Percentiles rank a stretch among this genome's conserved stretches.
Evolutionary conservation across 2,797 vertebrate species (phyloP).

Genomic region (Melanotaenia boesemani): DNA sequence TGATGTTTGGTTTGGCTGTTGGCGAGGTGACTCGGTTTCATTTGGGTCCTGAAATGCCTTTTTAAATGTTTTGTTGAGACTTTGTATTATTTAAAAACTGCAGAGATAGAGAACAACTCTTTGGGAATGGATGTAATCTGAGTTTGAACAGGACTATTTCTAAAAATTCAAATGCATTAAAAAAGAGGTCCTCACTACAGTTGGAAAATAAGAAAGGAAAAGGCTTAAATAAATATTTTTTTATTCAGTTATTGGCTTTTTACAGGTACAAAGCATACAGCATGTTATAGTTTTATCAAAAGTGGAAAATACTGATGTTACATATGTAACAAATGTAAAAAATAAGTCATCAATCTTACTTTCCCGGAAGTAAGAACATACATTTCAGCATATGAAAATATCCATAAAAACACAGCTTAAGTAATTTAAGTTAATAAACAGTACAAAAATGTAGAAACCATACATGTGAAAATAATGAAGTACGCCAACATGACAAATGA

Average conservation of each 20-base stretch:
- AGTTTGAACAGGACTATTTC: slow-evolving; percentile 32
- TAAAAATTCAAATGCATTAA: slow-evolving; percentile 27
- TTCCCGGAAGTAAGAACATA: slow-evolving; percentile 98
- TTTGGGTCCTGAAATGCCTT: slow-evolving; percentile 67
- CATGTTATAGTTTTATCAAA: slow-evolving; percentile 99
- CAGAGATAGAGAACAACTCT: slow-evolving; percentile 42
- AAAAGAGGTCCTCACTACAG: slow-evolving; percentile 8
- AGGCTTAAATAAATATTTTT: slow-evolving; percentile 98
- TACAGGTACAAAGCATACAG: slow-evolving; percentile 99
- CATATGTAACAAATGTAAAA: slow-evolving; percentile 99
- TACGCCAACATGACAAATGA: slow-evolving; percentile 71
- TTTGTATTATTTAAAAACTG: slow-evolving; percentile 68
- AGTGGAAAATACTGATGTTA: slow-evolving; percentile 99
- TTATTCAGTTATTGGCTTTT: slow-evolving; percentile 99
- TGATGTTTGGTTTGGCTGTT: slow-evolving; percentile 76
- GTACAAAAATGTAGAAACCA: slow-evolving; percentile 90
- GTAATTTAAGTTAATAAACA: slow-evolving; percentile 94
- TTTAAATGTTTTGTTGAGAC: slow-evolving; percentile 69
- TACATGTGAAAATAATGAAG: slow-evolving; percentile 83
- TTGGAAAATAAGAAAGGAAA: slow-evolving; percentile 15
- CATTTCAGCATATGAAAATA: slow-evolving; percentile 98
- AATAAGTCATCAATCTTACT: slow-evolving; percentile 97
- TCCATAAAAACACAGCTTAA: slow-evolving; percentile 96
- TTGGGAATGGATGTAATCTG: slow-evolving; percentile 16
- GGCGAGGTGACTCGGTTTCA: slow-evolving; percentile 61